These are phyloP conservation scores for Apotomis capreana DNA, from an alignment of 2,888 invertebrate genomes.

Conservation along the genomic window DNA sequence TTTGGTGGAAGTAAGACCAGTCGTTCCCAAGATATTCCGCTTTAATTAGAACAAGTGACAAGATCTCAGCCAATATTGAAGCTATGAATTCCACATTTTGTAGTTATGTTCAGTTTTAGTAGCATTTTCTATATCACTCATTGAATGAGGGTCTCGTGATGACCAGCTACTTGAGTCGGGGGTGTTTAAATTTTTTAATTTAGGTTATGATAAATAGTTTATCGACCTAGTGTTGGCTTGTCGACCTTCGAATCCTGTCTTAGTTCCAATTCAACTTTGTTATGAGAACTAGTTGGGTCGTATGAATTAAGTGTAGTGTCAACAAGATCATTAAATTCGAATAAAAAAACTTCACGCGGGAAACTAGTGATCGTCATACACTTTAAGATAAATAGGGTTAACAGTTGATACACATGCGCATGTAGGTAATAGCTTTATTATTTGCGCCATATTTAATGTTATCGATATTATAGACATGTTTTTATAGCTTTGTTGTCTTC, in stretches of 20 bases:
- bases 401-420: background rate
- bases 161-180: no score
- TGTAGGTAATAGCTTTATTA: conserved; percentile 3
- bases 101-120: no score
- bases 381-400: background rate
- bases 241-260: conserved; percentile 6
- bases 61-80: no score
- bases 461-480: conserved; percentile 5
- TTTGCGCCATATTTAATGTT: background rate
- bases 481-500: conserved; percentile 8
- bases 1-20: no score
- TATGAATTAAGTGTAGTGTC: conserved; percentile 11
- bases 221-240: conserved; percentile 2
- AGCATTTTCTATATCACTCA: no score
- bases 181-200: no score
- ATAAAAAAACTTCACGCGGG: background rate
- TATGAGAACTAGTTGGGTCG: conserved; percentile 1
- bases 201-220: no score
- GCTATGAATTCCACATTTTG: no score
- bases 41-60: no score
- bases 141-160: no score
- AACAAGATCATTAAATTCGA: conserved; percentile 11
- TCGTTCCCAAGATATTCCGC: no score
- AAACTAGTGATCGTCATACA: background rate
- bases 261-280: conserved; percentile 11